Evolutionary conservation across 1,140 invertebrate species (phyloP).

Genomic region (Centruroides vittatus): DNA sequence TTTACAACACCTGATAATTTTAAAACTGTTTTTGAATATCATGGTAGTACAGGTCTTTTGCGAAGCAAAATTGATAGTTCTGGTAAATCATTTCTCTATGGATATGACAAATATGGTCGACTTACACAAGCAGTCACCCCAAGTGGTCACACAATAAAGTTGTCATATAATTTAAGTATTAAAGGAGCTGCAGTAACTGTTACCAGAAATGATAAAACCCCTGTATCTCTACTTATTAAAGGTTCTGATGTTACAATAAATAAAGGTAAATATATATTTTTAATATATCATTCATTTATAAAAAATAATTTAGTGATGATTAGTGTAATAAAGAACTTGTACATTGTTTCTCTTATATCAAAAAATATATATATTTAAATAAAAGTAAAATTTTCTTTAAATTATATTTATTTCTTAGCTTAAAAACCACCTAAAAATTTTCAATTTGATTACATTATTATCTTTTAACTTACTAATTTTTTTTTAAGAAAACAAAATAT

Average conservation of each 20-base stretch:
- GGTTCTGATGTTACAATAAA: slow-evolving; percentile 50
- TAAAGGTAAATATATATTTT: slow-evolving; percentile 8
- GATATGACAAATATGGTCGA: slow-evolving; percentile 72
- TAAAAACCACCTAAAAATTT: no score
- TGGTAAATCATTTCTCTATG: slow-evolving; percentile 55
- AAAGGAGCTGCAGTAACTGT: slow-evolving; percentile 20
- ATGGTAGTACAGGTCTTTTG: slow-evolving; percentile 59
- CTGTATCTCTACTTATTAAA: slow-evolving; percentile 70
- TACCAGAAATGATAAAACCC: slow-evolving; percentile 54
- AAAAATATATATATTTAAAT: no score
- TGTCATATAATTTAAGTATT: slow-evolving; percentile 31
- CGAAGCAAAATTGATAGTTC: slow-evolving; percentile 47
- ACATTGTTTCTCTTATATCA: no score
- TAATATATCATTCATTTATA: not conserved
- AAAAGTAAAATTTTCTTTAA: no score
- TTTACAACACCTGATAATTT: slow-evolving; percentile 19
- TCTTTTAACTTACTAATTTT: no score
- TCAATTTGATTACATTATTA: no score
- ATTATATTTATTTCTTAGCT: no score
- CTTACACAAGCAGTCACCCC: slow-evolving; percentile 69
- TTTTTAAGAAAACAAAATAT: no score
- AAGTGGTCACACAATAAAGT: slow-evolving; percentile 69
- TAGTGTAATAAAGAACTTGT: not conserved
- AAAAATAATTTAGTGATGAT: not conserved
- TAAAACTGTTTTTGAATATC: slow-evolving; percentile 49